Percentiles rank a stretch among this genome's conserved stretches.
Evolutionary conservation across 2,113 vertebrate genomes (phyloP).

Genomic region (Gopherus flavomarginatus): DNA sequence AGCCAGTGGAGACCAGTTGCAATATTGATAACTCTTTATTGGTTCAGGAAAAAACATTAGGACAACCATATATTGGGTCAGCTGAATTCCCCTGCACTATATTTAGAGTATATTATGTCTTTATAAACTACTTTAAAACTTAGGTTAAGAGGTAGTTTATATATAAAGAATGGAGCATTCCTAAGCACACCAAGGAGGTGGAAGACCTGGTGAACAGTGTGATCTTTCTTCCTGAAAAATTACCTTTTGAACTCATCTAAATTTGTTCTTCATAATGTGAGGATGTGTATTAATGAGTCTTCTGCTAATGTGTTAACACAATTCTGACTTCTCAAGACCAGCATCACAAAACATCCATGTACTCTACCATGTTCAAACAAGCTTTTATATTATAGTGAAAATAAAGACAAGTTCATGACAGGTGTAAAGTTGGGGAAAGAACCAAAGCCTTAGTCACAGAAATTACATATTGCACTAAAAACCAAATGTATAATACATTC

Average conservation of each 20-base stretch:
- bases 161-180: too few species aligned
- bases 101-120: background rate
- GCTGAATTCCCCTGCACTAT: background rate
- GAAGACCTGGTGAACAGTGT: background rate
- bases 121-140: background rate
- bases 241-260: background rate
- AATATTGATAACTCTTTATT: background rate
- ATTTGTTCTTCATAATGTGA: background rate
- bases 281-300: fast-evolving
- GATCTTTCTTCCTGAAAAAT: background rate
- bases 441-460: background rate
- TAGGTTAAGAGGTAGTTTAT: background rate
- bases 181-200: background rate
- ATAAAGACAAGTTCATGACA: background rate
- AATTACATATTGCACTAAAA: background rate
- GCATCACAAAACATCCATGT: background rate
- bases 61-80: background rate
- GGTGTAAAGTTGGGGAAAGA: background rate
- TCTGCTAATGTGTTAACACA: background rate
- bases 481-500: background rate
- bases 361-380: background rate
- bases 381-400: background rate
- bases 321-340: background rate
- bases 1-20: background rate
- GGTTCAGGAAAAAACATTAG: background rate